Evolutionary conservation across 2,888 invertebrate species (phyloP).

Genomic region (Eupithecia centaureata): DNA sequence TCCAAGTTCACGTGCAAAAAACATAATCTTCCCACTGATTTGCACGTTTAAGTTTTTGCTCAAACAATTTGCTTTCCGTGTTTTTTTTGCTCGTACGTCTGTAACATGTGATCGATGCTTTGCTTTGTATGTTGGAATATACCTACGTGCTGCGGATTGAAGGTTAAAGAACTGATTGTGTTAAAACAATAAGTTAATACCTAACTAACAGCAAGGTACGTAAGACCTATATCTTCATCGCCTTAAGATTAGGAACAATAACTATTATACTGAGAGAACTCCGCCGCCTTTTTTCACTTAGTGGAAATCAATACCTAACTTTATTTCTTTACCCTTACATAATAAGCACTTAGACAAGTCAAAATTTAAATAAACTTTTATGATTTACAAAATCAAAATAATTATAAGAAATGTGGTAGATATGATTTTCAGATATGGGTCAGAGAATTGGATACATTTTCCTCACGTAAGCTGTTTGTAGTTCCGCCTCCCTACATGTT

Average conservation of each 20-base stretch:
- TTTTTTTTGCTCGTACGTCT: constrained; percentile 35
- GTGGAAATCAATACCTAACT: no score
- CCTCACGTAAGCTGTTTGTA: no score
- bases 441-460: no score
- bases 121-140: constrained; percentile 1
- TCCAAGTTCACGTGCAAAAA: constrained; percentile 30
- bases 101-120: constrained; percentile 30
- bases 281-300: no score
- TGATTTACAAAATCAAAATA: no score
- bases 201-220: not conserved
- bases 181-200: constrained; percentile 14
- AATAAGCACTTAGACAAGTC: no score
- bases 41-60: constrained; percentile 51
- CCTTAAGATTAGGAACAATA: not conserved
- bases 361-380: no score
- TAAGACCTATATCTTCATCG: not conserved
- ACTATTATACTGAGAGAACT: no score
- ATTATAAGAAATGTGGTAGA: no score
- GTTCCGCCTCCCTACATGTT: no score
- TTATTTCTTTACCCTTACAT: no score
- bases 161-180: constrained; percentile 42
- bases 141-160: constrained; percentile 24
- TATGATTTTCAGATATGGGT: no score
- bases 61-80: constrained; percentile 37
- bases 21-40: constrained; percentile 42